Conservation (phyloP, 2,888 invertebrate species). For the Heliothis peltigera region DNA sequence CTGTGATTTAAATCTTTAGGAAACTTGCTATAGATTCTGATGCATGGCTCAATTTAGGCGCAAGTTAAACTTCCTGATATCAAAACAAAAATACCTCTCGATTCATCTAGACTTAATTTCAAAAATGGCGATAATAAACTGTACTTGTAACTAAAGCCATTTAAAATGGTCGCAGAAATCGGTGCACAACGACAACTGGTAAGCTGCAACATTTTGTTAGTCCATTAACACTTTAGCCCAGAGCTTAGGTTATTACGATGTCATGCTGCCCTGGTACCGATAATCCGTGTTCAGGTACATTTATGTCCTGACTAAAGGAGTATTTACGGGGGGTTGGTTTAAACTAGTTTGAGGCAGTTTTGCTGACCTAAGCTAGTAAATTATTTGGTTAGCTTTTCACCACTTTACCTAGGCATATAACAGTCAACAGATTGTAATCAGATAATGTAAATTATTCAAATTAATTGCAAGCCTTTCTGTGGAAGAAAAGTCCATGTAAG, state of each 20-base stretch:
- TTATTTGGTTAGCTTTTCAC: no score
- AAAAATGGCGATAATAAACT: background rate
- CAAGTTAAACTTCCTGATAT: no score
- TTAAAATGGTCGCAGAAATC: conserved; percentile 7
- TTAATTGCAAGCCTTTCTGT: no score
- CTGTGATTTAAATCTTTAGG: conserved; percentile 7
- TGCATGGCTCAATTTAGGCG: no score
- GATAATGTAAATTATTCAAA: no score
- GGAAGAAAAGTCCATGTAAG: no score
- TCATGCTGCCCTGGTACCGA: conserved; percentile 34
- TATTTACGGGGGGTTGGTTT: background rate
- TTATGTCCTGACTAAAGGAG: conserved; percentile 4
- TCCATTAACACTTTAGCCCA: conserved; percentile 25
- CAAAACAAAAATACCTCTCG: no score
- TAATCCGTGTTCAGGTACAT: conserved; percentile 14
- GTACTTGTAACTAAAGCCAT: background rate
- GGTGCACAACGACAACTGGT: conserved; percentile 27
- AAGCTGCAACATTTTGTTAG: conserved; percentile 45
- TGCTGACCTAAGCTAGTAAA: no score
- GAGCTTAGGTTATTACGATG: conserved; percentile 26
- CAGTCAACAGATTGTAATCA: no score
- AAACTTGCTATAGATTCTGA: background rate
- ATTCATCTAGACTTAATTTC: no score
- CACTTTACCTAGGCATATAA: no score
- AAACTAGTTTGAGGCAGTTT: background rate